A percentile compares a stretch with the other conserved stretches of the same genome.
Conservation (phyloP, 2,113 vertebrate species). For the Strix uralensis region DNA sequence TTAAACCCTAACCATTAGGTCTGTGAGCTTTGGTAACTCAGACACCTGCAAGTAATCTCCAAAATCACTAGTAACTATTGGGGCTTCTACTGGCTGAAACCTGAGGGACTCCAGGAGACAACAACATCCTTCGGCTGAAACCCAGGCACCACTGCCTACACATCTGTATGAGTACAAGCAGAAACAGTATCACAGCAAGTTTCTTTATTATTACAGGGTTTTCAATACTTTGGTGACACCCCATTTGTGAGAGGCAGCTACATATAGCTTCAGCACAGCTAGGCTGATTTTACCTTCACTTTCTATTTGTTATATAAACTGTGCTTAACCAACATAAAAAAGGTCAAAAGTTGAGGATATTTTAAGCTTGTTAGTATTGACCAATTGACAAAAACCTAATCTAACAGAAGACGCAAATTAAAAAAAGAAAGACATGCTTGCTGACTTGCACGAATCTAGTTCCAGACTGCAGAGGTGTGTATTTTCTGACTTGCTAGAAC, state of each 20-base stretch:
- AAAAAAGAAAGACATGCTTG: not conserved
- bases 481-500: not conserved
- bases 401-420: not conserved
- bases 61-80: not conserved
- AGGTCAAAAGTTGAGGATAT: not conserved
- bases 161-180: not conserved
- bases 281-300: not conserved
- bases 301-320: not conserved
- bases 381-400: not conserved
- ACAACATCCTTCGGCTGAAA: not conserved
- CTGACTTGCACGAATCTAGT: not conserved
- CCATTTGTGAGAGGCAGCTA: not conserved
- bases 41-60: not conserved
- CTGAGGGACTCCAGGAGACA: not conserved
- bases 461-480: not conserved
- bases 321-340: not conserved
- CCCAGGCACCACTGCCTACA: fast-evolving
- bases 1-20: not conserved
- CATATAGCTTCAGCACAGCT: not conserved
- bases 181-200: not conserved
- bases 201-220: not conserved
- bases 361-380: slow-evolving; percentile 37
- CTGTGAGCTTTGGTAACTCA: not conserved
- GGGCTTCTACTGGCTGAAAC: not conserved
- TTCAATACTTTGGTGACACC: not conserved